A percentile compares a stretch with the other conserved stretches of the same genome.
Evolutionary conservation across 2,113 vertebrate genomes (phyloP).

Genomic region (Dipodomys merriami): DNA sequence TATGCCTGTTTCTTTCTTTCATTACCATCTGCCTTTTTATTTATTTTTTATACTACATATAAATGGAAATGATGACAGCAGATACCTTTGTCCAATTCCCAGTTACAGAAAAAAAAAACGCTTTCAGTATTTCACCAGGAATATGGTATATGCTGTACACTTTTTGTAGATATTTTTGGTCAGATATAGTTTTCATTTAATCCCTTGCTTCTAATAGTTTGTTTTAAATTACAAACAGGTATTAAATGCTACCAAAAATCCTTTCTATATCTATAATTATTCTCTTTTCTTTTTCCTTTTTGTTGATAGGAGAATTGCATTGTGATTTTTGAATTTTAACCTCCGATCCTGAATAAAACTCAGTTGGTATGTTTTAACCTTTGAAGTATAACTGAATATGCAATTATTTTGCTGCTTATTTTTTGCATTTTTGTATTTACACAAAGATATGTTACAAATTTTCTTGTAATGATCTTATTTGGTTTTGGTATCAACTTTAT

Average conservation of each 20-base stretch:
- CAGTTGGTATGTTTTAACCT: neutral
- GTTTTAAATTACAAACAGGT: constrained; percentile 5
- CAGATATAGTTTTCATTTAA: constrained; percentile 33
- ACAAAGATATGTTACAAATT: neutral
- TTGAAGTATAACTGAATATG: neutral
- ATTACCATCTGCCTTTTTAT: neutral
- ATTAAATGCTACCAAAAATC: neutral
- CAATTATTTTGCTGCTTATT: constrained; percentile 7
- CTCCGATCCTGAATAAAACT: neutral
- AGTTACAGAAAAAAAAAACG: neutral
- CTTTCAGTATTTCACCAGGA: neutral
- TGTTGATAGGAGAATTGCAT: neutral
- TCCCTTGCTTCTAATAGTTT: neutral
- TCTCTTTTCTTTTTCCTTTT: neutral
- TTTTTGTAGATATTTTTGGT: neutral
- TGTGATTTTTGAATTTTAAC: constrained; percentile 20
- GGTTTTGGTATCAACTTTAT: neutral
- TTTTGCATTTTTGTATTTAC: constrained; percentile 11
- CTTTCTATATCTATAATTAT: neutral
- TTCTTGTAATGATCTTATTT: constrained; percentile 10
- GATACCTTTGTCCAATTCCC: neutral
- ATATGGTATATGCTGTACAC: neutral
- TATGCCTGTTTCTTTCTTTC: constrained; percentile 26
- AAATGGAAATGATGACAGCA: neutral
- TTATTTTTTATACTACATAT: neutral